These are phyloP conservation scores for Myiotriccus ornatus DNA, from an alignment of 2,797 vertebrate genomes.

Conservation along the genomic window DNA sequence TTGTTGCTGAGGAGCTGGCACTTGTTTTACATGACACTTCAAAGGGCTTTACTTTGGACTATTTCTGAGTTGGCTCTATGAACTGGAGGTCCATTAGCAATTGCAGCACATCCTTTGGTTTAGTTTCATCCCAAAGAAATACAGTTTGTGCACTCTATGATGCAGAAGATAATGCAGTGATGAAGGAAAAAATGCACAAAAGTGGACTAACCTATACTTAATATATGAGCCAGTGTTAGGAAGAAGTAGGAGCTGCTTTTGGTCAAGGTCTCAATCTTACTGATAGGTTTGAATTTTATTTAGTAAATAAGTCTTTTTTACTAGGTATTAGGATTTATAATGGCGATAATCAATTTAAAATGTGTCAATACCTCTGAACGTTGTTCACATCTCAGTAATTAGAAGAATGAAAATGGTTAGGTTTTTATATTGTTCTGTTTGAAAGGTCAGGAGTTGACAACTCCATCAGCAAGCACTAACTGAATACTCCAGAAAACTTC, in stretches of 20 bases:
- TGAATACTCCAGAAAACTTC: not conserved
- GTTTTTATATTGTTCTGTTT: not conserved
- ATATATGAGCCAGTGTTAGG: not conserved
- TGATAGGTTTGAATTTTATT: not conserved
- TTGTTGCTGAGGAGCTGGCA: not conserved
- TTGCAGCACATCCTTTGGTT: not conserved
- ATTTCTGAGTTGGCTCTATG: not conserved
- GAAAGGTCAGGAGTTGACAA: not conserved
- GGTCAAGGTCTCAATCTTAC: not conserved
- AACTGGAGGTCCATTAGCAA: not conserved
- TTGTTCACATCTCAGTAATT: not conserved
- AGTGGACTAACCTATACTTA: not conserved
- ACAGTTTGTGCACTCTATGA: not conserved
- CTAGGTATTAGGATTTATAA: not conserved
- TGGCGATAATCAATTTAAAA: not conserved
- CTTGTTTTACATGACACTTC: not conserved
- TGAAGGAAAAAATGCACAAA: not conserved
- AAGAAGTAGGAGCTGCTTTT: not conserved
- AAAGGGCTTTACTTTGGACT: not conserved
- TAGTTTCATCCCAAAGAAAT: not conserved
- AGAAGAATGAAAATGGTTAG: not conserved
- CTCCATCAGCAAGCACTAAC: not conserved
- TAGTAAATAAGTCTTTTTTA: not conserved
- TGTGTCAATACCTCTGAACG: not conserved
- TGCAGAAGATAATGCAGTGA: not conserved